Conservation (phyloP, 2,113 vertebrate genomes). For the Pipa parva region DNA sequence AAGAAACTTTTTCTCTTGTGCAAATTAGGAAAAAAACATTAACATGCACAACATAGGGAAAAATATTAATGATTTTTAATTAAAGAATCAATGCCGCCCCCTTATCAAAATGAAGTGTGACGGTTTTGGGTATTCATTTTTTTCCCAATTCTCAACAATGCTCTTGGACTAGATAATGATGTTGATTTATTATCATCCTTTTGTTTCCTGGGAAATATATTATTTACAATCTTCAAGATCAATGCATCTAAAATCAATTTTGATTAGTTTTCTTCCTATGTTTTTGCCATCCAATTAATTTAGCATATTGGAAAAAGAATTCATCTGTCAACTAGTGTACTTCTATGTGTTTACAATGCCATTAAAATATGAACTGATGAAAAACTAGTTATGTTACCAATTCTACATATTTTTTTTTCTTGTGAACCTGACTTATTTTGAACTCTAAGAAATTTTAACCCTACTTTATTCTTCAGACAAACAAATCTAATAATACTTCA, state of each 20-base stretch:
- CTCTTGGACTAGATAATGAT: slow-evolving; percentile 22
- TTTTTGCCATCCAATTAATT: slow-evolving; percentile 62
- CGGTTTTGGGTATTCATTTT: not conserved
- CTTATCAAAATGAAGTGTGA: not conserved
- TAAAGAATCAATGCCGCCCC: not conserved
- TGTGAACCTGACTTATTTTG: not conserved
- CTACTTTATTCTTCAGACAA: slow-evolving; percentile 8
- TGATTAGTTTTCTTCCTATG: slow-evolving; percentile 56
- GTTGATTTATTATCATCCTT: slow-evolving; percentile 52
- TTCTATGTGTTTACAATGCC: slow-evolving; percentile 52
- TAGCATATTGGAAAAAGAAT: slow-evolving; percentile 59
- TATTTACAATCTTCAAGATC: slow-evolving; percentile 53
- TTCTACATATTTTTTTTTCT: slow-evolving; percentile 36
- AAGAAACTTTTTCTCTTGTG: too few species aligned
- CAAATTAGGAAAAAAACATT: too few species aligned
- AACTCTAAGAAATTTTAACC: not conserved
- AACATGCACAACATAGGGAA: not conserved
- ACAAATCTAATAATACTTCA: not conserved
- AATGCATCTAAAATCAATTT: slow-evolving; percentile 58
- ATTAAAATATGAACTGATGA: slow-evolving; percentile 48
- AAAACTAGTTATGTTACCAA: slow-evolving; percentile 50
- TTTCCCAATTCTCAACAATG: slow-evolving; percentile 3
- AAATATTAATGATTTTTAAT: not conserved
- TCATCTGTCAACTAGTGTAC: slow-evolving; percentile 55
- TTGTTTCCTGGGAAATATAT: slow-evolving; percentile 43